phyloP scores from a whole-genome alignment of 2,113 vertebrate species.

The Zosterops hypoxanthus region DNA sequence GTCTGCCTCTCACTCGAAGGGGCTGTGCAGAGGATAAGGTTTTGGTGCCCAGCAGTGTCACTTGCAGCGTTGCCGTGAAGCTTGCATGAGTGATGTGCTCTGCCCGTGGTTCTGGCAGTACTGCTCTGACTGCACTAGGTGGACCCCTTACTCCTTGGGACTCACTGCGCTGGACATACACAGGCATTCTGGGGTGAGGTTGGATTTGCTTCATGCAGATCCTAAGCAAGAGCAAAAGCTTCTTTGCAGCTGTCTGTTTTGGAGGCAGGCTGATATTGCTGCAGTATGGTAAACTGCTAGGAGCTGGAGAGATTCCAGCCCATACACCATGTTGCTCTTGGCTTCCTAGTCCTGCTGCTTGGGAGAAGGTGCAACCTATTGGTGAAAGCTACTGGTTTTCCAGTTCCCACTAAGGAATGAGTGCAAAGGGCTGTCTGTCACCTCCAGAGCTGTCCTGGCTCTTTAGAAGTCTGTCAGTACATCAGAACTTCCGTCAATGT shows the following conservation, averaged over 20 bases:
- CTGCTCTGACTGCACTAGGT: conserved; percentile 49
- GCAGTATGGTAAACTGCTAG: background rate
- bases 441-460: background rate
- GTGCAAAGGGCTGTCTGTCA: background rate
- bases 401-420: background rate
- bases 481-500: background rate
- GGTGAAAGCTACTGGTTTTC: background rate
- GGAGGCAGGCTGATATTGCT: background rate
- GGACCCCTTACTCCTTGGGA: conserved; percentile 50
- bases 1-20: background rate
- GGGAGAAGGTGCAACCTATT: background rate
- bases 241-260: background rate
- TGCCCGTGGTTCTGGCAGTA: background rate
- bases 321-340: background rate
- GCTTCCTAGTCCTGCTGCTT: background rate
- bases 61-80: background rate
- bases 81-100: fast-evolving
- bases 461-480: background rate
- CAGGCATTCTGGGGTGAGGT: background rate
- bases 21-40: background rate
- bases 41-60: background rate
- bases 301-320: background rate
- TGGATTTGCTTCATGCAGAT: background rate
- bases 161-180: fast-evolving
- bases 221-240: background rate